Conservation (phyloP, 1,140 invertebrate species). For the Lineus longissimus region DNA sequence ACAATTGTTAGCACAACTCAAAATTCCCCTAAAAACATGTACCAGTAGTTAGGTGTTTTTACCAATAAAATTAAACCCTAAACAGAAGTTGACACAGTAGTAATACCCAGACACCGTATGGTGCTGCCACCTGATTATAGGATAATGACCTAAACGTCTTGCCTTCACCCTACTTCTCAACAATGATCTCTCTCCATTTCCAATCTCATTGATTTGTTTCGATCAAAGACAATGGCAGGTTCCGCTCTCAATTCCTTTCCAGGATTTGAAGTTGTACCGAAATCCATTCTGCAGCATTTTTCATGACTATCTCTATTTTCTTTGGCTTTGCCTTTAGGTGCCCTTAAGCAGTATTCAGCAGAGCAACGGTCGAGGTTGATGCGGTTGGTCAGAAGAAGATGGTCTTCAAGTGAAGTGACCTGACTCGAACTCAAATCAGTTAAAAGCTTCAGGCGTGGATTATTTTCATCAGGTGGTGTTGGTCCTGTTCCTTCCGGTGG, state of each 20-base stretch:
- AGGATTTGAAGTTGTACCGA: neutral
- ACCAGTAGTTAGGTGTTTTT: too few species aligned
- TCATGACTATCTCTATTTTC: too few species aligned
- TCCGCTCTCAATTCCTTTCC: neutral
- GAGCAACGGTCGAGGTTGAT: slow-evolving; percentile 23
- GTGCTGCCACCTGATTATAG: too few species aligned
- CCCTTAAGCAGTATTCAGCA: slow-evolving; percentile 13
- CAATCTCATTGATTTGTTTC: neutral
- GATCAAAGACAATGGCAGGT: neutral
- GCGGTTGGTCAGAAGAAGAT: slow-evolving; percentile 15
- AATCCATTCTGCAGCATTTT: neutral
- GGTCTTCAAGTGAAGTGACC: slow-evolving; percentile 15
- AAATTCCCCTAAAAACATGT: too few species aligned
- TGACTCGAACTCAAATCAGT: slow-evolving; percentile 20
- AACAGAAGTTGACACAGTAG: too few species aligned
- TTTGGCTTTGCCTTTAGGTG: too few species aligned
- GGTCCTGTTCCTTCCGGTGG: slow-evolving; percentile 20
- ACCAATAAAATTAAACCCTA: too few species aligned
- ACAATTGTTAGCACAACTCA: too few species aligned
- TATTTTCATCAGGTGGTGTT: slow-evolving; percentile 16
- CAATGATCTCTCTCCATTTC: slow-evolving; percentile 3
- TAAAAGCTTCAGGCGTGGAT: slow-evolving; percentile 17
- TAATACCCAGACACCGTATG: too few species aligned
- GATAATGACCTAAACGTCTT: too few species aligned
- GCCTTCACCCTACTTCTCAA: too few species aligned